Evolutionary conservation across 1,140 invertebrate genomes (phyloP), one percentile per base, ranked within the genome.

Genomic region (Pantala flavescens): DNA sequence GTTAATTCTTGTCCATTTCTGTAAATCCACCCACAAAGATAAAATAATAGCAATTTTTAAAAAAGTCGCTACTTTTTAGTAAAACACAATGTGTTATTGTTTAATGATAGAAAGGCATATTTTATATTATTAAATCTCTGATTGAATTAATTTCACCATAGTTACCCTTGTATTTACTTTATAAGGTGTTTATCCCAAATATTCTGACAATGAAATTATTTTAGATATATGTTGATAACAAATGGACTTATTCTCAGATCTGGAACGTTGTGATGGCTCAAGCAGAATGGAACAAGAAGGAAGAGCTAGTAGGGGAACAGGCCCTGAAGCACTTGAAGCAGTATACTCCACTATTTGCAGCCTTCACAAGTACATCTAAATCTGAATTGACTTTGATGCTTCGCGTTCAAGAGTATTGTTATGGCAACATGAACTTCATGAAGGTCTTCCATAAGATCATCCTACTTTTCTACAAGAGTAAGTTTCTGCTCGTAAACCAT

Each of bases 401-500:
- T 72, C 95, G 94, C 82, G 91, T 98, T 78, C 96, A 98, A 84
- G 96, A 98, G 81, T 98, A 93, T 84, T 98, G 96, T 84, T 98
- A 98, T 83, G 95, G 97, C 81, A 98, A 98, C 85, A 98, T 98
- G 94, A 96, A 93, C 83, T 98, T 98, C 83, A 96, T 98, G 93
- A 96, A 97, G 83, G 93, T 94, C 82, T 98, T 98, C 89, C 94
- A 96, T 81, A 98, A 98, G 85, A 97, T 98, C 80, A 91, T 98
- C 80, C 88, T 98, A 82, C 89, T 98, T 78, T 91, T 98, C 84
- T 98, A 98, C 85, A 97, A 96, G 89, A 93, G 91, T 90, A 85
- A 85, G 86, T 82, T 36, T 76, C n/a, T 55, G 23, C 12, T 16
- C 10, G 16, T 12, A 73, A 28, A 12, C 10, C 49, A 12, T n/a